Percentiles rank a stretch among this genome's conserved stretches.
These are phyloP conservation scores for Creontiades dilutus DNA, from an alignment of 2,888 invertebrate species.

Conservation along the genomic window DNA sequence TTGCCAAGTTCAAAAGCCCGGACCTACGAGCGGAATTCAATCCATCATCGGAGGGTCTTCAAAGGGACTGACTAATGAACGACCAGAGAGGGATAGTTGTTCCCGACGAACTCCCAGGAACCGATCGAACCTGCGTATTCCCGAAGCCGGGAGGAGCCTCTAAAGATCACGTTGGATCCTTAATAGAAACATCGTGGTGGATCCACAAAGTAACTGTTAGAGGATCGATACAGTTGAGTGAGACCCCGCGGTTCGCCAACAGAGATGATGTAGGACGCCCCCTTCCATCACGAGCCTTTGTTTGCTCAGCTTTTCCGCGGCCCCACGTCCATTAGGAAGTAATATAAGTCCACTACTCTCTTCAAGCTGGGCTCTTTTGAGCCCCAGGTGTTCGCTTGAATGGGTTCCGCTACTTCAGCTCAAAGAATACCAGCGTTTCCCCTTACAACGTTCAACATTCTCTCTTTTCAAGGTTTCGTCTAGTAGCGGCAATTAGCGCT, in stretches of 20 bases:
- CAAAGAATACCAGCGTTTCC: neutral
- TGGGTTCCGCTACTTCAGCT: neutral
- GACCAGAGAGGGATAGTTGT: neutral
- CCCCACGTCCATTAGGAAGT: slow-evolving; percentile 15
- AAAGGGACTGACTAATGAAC: slow-evolving; percentile 21
- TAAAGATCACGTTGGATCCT: neutral
- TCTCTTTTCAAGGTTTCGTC: too few species aligned
- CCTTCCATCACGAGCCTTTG: slow-evolving; percentile 25
- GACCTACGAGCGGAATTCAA: neutral
- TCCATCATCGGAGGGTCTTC: slow-evolving; percentile 5
- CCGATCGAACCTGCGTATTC: neutral
- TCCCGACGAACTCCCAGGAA: neutral
- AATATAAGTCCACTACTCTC: slow-evolving; percentile 12
- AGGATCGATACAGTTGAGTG: neutral
- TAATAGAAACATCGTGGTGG: neutral
- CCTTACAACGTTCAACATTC: neutral
- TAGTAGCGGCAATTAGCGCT: too few species aligned
- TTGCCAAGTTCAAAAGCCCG: neutral
- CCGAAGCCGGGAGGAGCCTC: neutral
- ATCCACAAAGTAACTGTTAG: neutral
- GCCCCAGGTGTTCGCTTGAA: slow-evolving; percentile 35
- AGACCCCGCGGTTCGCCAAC: neutral
- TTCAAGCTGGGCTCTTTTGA: slow-evolving; percentile 1
- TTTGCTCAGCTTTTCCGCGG: slow-evolving; percentile 50
- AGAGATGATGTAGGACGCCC: slow-evolving; percentile 15